phyloP scores from a whole-genome alignment of 1,140 invertebrate genomes.

The Drosophila ananassae region DNA sequence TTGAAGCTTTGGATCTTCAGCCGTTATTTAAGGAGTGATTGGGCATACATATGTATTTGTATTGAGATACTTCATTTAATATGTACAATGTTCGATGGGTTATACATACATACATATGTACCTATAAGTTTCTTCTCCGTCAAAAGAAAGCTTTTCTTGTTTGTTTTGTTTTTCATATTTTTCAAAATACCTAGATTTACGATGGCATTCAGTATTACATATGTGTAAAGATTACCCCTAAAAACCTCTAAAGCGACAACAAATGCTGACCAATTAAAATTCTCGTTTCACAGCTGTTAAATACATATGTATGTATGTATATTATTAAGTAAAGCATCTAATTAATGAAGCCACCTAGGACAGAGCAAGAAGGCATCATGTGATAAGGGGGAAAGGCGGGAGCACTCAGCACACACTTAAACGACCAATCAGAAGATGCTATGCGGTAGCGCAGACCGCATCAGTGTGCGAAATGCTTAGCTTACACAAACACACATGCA shows the following conservation, averaged over 20 bases:
- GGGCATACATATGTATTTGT: too few relatives aligned
- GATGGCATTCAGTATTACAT: too few relatives aligned
- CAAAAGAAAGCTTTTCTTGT: too few relatives aligned
- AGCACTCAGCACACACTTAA: conserved; percentile 52
- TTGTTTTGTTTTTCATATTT: too few relatives aligned
- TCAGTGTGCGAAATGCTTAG: conserved; percentile 61
- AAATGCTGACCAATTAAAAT: conserved; percentile 68
- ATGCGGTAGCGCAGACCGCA: conserved; percentile 35
- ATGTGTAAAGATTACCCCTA: too few relatives aligned
- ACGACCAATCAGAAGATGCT: conserved; percentile 77
- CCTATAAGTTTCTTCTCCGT: too few relatives aligned
- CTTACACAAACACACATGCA: conserved; percentile 28
- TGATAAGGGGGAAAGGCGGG: conserved; percentile 18
- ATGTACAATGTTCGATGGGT: too few relatives aligned
- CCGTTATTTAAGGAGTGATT: too few relatives aligned
- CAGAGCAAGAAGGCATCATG: conserved; percentile 8
- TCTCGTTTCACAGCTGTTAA: conserved; percentile 28
- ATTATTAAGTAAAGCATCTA: conserved; percentile 39
- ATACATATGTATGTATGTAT: conserved; percentile 12
- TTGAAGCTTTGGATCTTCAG: too few relatives aligned
- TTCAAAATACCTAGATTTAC: too few relatives aligned
- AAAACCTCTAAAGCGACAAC: conserved; percentile 16
- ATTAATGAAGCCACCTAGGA: conserved; percentile 54
- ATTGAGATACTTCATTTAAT: too few relatives aligned
- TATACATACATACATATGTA: too few relatives aligned